A percentile compares a stretch with the other conserved stretches of the same genome.
Conservation (phyloP, 2,797 vertebrate species). For the Pipistrellus pipistrellus region DNA sequence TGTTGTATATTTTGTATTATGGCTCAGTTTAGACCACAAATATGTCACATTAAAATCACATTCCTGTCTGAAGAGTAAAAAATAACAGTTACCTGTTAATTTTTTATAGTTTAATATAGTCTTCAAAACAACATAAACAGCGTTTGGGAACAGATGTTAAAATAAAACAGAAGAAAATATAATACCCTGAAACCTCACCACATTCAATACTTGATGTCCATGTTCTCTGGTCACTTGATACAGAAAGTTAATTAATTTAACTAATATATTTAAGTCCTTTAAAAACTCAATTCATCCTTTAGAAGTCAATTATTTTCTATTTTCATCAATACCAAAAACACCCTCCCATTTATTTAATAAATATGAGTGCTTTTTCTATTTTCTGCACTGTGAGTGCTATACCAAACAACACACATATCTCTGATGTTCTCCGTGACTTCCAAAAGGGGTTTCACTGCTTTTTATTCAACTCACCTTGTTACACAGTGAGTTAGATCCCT, state of each 20-base stretch:
- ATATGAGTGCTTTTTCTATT: slow-evolving; percentile 24
- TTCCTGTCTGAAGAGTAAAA: background rate
- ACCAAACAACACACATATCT: background rate
- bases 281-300: slow-evolving; percentile 7
- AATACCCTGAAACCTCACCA: background rate
- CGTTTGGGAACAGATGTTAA: slow-evolving; percentile 10
- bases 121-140: background rate
- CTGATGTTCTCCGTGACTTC: background rate
- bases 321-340: slow-evolving; percentile 6
- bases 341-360: slow-evolving; percentile 13
- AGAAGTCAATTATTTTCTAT: background rate
- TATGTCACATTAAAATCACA: slow-evolving; percentile 5
- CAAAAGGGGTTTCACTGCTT: background rate
- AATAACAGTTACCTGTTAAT: background rate
- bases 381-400: background rate
- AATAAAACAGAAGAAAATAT: background rate
- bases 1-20: background rate
- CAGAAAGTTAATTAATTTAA: slow-evolving; percentile 16
- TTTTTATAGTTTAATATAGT: slow-evolving; percentile 15
- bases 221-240: background rate
- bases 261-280: background rate
- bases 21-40: slow-evolving; percentile 33
- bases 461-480: background rate
- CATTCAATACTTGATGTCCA: background rate
- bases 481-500: background rate